Conservation (phyloP, 2,797 vertebrate genomes). For the Eidolon dupreanum region DNA sequence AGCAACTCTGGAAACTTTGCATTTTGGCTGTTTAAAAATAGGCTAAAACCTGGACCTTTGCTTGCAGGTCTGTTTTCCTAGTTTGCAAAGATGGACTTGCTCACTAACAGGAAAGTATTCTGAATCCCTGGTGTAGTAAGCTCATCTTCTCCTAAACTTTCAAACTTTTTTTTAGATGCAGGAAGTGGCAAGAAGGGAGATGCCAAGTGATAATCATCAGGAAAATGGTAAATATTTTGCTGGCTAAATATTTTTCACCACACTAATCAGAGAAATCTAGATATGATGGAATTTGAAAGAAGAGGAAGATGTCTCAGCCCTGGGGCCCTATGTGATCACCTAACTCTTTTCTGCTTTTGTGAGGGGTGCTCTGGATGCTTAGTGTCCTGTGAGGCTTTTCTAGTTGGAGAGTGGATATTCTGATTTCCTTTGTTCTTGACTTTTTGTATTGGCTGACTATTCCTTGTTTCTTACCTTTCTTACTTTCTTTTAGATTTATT, state of each 20-base stretch:
- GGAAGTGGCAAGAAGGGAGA: slow-evolving; percentile 71
- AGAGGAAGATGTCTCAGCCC: neutral
- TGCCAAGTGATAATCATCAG: slow-evolving; percentile 66
- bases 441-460: neutral
- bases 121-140: neutral
- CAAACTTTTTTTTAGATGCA: slow-evolving; percentile 67
- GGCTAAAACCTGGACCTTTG: neutral
- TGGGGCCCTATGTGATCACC: neutral
- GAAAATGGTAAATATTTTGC: slow-evolving; percentile 79
- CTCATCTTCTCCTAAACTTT: slow-evolving; percentile 39
- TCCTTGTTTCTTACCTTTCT: neutral
- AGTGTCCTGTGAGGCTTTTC: neutral
- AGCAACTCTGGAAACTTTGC: slow-evolving; percentile 17
- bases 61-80: slow-evolving; percentile 20
- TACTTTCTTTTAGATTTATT: slow-evolving; percentile 31
- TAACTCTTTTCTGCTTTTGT: slow-evolving; percentile 19
- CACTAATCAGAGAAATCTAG: neutral
- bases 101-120: neutral
- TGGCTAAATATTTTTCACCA: neutral
- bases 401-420: slow-evolving; percentile 4
- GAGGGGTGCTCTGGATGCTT: neutral
- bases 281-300: slow-evolving; percentile 9
- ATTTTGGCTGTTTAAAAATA: slow-evolving; percentile 19
- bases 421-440: slow-evolving; percentile 40
- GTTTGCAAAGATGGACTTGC: neutral